These are phyloP conservation scores for Seira sanloemensis DNA, from an alignment of 2,888 invertebrate species.

Conservation along the genomic window DNA sequence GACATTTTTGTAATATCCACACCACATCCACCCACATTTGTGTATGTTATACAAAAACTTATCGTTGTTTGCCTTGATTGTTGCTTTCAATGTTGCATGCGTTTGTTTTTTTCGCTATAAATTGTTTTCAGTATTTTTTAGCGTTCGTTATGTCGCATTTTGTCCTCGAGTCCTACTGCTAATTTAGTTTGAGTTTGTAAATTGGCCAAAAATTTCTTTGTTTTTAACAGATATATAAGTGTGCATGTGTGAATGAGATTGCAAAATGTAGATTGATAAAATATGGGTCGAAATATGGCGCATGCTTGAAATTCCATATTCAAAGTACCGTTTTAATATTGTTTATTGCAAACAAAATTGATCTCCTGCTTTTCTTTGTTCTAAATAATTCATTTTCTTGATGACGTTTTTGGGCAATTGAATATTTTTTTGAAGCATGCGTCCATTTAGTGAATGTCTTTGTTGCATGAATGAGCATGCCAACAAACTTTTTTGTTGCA, in stretches of 20 bases:
- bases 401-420: too few species aligned
- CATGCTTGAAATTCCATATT: too few species aligned
- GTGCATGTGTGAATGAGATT: neutral
- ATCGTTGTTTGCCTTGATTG: constrained; percentile 70
- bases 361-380: too few species aligned
- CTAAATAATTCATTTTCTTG: too few species aligned
- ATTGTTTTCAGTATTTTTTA: constrained; percentile 24
- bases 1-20: neutral
- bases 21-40: neutral
- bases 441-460: neutral
- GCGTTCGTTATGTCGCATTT: too few species aligned
- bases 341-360: too few species aligned
- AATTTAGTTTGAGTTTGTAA: neutral
- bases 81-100: constrained; percentile 74
- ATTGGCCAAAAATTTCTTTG: neutral
- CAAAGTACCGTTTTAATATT: too few species aligned
- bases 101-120: constrained; percentile 27
- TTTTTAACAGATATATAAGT: too few species aligned
- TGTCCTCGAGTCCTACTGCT: constrained; percentile 1
- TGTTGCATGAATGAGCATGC: neutral
- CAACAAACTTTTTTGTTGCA: neutral
- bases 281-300: too few species aligned
- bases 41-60: neutral
- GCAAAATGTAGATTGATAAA: too few species aligned
- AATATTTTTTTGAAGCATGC: too few species aligned